Percentiles rank a stretch among this genome's conserved stretches.
Conservation (phyloP, 2,113 vertebrate genomes). For the Meleagris gallopavo region DNA sequence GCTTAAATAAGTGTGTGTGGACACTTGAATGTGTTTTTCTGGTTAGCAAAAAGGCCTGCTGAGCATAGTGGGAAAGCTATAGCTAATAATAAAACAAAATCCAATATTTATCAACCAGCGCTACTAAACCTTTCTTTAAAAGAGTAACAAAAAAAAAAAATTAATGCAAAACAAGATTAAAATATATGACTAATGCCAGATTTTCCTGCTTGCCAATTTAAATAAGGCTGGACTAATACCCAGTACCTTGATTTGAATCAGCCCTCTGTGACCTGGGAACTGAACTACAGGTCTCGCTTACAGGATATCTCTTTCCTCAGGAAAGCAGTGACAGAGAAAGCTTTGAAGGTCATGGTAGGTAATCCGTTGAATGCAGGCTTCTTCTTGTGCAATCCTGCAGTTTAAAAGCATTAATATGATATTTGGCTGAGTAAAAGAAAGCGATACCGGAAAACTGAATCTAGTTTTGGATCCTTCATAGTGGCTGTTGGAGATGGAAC, state of each 20-base stretch:
- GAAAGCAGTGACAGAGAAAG: background rate
- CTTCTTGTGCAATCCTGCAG: background rate
- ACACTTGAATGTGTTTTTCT: slow-evolving; percentile 46
- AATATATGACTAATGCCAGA: background rate
- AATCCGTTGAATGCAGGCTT: slow-evolving; percentile 13
- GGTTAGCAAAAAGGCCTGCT: slow-evolving; percentile 33
- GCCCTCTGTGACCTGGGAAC: slow-evolving; percentile 1
- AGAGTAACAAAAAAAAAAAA: background rate
- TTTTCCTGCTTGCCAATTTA: background rate
- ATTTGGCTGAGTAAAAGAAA: slow-evolving; percentile 35
- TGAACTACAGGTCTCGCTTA: background rate
- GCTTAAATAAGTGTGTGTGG: slow-evolving; percentile 47
- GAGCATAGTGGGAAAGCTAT: background rate
- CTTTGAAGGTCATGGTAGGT: slow-evolving; percentile 41
- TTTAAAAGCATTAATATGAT: slow-evolving; percentile 29
- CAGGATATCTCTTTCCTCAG: background rate
- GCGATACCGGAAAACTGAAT: background rate
- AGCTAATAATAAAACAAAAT: slow-evolving; percentile 14
- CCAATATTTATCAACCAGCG: background rate
- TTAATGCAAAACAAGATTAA: background rate
- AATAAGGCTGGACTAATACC: background rate
- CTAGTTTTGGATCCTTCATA: background rate
- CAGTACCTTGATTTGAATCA: slow-evolving; percentile 8
- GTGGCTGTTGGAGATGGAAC: background rate
- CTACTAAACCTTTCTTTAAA: background rate